Base-by-base conservation (phyloP, 1,140 invertebrate species). In the Palaemon carinicauda region DNA sequence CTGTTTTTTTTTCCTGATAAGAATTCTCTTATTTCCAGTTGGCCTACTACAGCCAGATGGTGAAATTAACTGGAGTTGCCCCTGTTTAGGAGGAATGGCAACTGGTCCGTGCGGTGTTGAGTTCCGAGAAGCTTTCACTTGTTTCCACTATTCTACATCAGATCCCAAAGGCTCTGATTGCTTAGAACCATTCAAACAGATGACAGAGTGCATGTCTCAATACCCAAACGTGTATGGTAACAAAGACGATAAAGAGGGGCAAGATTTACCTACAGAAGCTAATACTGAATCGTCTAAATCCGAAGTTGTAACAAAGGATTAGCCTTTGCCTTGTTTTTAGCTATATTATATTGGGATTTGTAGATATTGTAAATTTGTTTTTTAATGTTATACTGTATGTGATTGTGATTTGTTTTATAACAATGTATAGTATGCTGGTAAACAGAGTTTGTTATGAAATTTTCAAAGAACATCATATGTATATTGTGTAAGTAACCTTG, bases 51-150 rank as follows among this genome's bases (percentile, higher is more conserved):
- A 96, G 50, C 93, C 95, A 1, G 96, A 96, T 92, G 98, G 98
- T 9, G 94, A 96, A 73, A 98, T 99, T 83, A 99, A 99, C 92
- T 99, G 97, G 97, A 95, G 96, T 91, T 99, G 98, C 90, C 98
- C 98, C 0, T 99, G 98, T 92, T 93, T 99, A 24, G 98, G 98
- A 33, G 97, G 97, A 19, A 98, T 98, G 96, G 96, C 97, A 7
- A 97, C 96, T 5, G 98, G 98, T 2, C 98, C 98, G 0, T 99
- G 98, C 91, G 98, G 97, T 0, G 92, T 96, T 17, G 95, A 97
- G 91, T 99, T 99, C 91, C 92, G 97, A 78, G 96, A 98, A 88
- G 97, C 98, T 0, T 98, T 99, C 91, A 95, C 96, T 24, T 99
- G 98, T 92, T 98, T 98, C 91, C 97, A 98, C 92, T 96, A 97